Percentiles rank a stretch among this genome's conserved stretches.
phyloP scores from a whole-genome alignment of 2,113 vertebrate genomes.

The Brachyhypopomus occidentalis region DNA sequence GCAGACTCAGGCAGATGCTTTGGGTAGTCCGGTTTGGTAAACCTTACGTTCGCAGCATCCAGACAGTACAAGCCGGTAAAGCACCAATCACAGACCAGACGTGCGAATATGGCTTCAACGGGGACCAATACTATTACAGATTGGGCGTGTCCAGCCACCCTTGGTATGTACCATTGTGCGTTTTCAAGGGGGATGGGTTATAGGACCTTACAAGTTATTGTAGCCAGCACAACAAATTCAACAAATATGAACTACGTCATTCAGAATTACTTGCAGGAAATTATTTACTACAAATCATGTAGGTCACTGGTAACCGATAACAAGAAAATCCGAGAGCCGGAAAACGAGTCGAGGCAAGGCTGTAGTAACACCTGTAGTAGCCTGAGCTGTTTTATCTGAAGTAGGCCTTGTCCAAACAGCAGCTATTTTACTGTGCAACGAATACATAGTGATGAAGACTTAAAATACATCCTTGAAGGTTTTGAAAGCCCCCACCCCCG shows the following conservation, averaged over 20 bases:
- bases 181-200: slow-evolving; percentile 6
- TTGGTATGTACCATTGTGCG: slow-evolving; percentile 64
- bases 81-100: slow-evolving; percentile 66
- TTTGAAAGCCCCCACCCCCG: too few relatives aligned
- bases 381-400: neutral
- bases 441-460: neutral
- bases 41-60: slow-evolving; percentile 64
- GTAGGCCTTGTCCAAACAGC: too few relatives aligned
- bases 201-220: too few relatives aligned
- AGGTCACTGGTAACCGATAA: neutral
- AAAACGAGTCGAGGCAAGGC: neutral
- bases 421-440: neutral
- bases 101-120: slow-evolving; percentile 48
- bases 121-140: slow-evolving; percentile 63
- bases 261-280: neutral
- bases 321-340: too few relatives aligned
- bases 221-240: neutral
- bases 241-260: neutral
- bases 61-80: slow-evolving; percentile 43
- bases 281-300: neutral
- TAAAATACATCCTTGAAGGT: neutral
- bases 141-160: slow-evolving; percentile 61
- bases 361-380: slow-evolving; percentile 32
- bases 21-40: slow-evolving; percentile 62
- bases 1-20: slow-evolving; percentile 67